These are phyloP conservation scores for Diplazon laetatorius DNA, from an alignment of 2,888 invertebrate genomes.

Conservation along the genomic window DNA sequence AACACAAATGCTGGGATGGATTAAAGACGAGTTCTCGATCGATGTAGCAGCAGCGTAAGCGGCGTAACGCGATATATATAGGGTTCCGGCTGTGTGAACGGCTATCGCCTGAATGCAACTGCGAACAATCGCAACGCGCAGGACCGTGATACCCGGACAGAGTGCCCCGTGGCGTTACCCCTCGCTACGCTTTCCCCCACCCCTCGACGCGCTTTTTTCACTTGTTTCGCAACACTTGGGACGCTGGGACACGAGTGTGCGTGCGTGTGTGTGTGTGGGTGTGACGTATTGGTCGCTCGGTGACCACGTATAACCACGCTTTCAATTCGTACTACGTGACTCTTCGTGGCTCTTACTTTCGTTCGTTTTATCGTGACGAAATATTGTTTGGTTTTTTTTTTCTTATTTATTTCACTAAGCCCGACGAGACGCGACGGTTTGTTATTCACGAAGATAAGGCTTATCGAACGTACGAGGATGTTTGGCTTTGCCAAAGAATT, in stretches of 20 bases:
- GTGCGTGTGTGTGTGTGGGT: too few species aligned
- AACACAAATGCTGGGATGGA: conserved; percentile 46
- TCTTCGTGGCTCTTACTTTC: neutral
- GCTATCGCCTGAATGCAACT: conserved; percentile 75
- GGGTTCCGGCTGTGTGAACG: conserved; percentile 71
- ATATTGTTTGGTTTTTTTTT: neutral
- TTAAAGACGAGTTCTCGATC: conserved; percentile 37
- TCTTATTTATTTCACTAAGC: neutral
- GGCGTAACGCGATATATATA: conserved; percentile 58
- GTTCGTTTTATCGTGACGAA: neutral
- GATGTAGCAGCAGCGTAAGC: conserved; percentile 27
- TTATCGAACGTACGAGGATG: conserved; percentile 27
- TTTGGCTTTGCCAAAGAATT: neutral
- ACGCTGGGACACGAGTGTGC: too few species aligned
- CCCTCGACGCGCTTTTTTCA: neutral
- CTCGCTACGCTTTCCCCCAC: neutral
- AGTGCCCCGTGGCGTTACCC: neutral
- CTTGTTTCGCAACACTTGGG: neutral
- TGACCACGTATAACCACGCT: too few species aligned
- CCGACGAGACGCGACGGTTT: neutral
- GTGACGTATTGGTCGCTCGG: too few species aligned
- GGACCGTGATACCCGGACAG: conserved; percentile 61
- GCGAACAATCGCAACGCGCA: conserved; percentile 66
- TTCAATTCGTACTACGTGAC: too few species aligned
- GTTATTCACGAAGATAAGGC: conserved; percentile 23